Percentiles rank a stretch among this genome's conserved stretches.
Conservation (phyloP, 2,888 invertebrate species). For the Archips xylosteana region DNA sequence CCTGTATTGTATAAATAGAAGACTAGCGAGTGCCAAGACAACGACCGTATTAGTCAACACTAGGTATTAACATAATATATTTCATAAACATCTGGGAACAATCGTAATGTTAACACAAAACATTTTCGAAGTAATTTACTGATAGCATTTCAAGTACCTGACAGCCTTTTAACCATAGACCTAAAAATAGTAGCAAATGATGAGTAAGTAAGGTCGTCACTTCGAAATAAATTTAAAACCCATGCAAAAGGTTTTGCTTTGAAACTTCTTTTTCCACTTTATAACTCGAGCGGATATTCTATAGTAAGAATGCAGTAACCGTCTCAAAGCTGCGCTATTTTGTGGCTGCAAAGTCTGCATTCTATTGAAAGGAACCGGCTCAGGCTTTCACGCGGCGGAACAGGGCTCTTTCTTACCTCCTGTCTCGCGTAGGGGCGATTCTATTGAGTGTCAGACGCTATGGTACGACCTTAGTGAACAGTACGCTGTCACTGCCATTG, state of each 20-base stretch:
- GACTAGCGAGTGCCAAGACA: background rate
- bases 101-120: background rate
- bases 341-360: constrained; percentile 51
- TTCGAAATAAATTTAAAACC: constrained; percentile 39
- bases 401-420: constrained; percentile 66
- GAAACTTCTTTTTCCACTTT: constrained; percentile 47
- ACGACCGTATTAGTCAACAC: background rate
- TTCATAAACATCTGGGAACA: constrained; percentile 1
- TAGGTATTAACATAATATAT: background rate
- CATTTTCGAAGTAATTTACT: background rate
- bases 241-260: constrained; percentile 48
- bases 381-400: constrained; percentile 68
- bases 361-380: constrained; percentile 64
- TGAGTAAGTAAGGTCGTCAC: background rate
- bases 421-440: constrained; percentile 58
- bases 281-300: constrained; percentile 60
- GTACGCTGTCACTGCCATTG: constrained; percentile 1
- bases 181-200: background rate
- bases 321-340: constrained; percentile 55
- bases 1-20: background rate
- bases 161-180: background rate
- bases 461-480: constrained; percentile 60
- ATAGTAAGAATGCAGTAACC: constrained; percentile 55
- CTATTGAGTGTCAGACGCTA: constrained; percentile 66
- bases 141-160: background rate